These are phyloP conservation scores for Lottia scabra DNA, from an alignment of 2,888 invertebrate genomes.

Conservation along the genomic window DNA sequence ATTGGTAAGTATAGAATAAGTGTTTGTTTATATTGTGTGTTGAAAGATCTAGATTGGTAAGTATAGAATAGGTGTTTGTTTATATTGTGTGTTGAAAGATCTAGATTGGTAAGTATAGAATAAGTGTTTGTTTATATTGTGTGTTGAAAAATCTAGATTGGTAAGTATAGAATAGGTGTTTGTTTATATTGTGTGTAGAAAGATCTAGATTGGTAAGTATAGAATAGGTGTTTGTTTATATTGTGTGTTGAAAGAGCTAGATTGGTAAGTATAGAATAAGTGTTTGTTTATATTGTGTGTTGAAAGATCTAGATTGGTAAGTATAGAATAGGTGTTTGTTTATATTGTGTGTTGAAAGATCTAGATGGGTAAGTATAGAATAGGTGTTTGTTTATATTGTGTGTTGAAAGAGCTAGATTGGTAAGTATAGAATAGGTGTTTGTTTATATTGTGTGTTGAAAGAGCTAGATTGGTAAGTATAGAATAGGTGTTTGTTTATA, in stretches of 20 bases:
- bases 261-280: conserved; percentile 42
- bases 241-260: too few species aligned
- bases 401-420: conserved; percentile 23
- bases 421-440: conserved; percentile 34
- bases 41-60: conserved; percentile 55
- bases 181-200: conserved; percentile 45
- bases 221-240: background rate
- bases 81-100: too few species aligned
- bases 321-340: too few species aligned
- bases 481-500: too few species aligned
- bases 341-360: conserved; percentile 50
- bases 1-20: too few species aligned
- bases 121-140: background rate
- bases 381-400: background rate
- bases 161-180: too few species aligned
- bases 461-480: too few species aligned
- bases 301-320: too few species aligned
- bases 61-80: conserved; percentile 20
- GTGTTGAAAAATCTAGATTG: too few species aligned
- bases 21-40: conserved; percentile 39
- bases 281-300: background rate
- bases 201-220: conserved; percentile 52
- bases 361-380: conserved; percentile 53
- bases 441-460: too few species aligned
- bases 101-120: conserved; percentile 42